Base-by-base conservation (phyloP, 2,113 vertebrate species). In the Toxotes chatareus region DNA sequence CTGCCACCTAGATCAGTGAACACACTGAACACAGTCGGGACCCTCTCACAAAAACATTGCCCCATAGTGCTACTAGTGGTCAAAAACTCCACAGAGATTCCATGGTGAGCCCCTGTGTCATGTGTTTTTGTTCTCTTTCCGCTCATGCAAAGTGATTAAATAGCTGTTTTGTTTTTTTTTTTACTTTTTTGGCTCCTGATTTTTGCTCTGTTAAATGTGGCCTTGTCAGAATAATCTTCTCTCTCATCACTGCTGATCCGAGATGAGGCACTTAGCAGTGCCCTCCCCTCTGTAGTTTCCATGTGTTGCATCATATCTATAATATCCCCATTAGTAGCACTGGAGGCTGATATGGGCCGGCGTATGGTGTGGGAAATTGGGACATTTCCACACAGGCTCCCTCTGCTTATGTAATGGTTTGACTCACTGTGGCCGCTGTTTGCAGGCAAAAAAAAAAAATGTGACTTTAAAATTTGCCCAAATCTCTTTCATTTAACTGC, bases 241-340 rank as follows among this genome's bases (percentile, higher is more conserved):
- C 69, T 64, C 38, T 80, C 44, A 61, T 92, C 82, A 14, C 51
- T 11, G 70, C 65, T 85, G 75, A 80, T 78, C 61, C 36, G 13
- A 80, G 49, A 82, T 64, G 71, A 70, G n/a, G 34, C 75, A 3
- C 38, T 70, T 80, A 27, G 60, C 66, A 57, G 13, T 23, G 21
- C 27, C 51, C 27, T 65, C 80, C 23, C 9, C 36, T 14, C 21
- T 2, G 17, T 76, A 21, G 67, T 93, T 93, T 92, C 89, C 70
- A 56, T 61, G 66, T 60, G 68, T 93, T 93, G 87, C 89, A 83
- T 93, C 91, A 92, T 71, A 76, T 79, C 72, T 65, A 74, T 87
- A 77, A 79, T 73, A 74, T 83, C 59, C 57, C 44, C 46, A 74
- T 87, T 71, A 82, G 40, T 44, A 51, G 56, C 72, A 61, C 60